Evolutionary conservation across 2,113 vertebrate genomes (phyloP).

Genomic region (Xyliphius kryptos): DNA sequence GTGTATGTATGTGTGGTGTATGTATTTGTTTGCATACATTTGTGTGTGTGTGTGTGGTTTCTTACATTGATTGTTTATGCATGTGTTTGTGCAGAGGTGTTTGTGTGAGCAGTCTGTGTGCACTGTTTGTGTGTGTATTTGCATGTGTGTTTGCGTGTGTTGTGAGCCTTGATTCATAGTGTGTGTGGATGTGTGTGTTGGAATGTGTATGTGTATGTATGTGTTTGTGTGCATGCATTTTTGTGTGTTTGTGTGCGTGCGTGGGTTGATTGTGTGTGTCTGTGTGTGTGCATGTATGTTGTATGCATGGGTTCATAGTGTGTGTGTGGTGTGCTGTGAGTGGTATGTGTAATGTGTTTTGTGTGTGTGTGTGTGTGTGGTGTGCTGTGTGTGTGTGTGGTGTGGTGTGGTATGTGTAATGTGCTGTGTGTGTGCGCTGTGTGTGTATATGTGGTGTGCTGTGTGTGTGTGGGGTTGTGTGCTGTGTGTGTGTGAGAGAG

Average conservation of each 20-base stretch:
- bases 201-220: not conserved
- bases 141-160: constrained; percentile 16
- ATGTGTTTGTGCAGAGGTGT: not conserved
- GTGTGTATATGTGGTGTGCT: not conserved
- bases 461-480: not conserved
- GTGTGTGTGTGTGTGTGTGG: not conserved
- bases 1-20: not conserved
- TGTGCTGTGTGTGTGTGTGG: constrained; percentile 6
- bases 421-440: constrained; percentile 1
- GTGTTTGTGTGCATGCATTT: constrained; percentile 21
- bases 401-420: constrained; percentile 1
- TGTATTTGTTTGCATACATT: too few species aligned
- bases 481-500: not conserved
- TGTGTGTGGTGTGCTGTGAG: too few species aligned
- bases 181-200: constrained; percentile 10
- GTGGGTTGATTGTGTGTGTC: constrained; percentile 10
- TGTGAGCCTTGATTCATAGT: too few species aligned
- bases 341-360: too few species aligned
- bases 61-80: constrained; percentile 5
- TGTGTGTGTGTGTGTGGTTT: constrained; percentile 22
- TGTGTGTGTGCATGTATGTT: not conserved
- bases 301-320: too few species aligned
- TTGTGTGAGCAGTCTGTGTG: not conserved
- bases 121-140: constrained; percentile 10
- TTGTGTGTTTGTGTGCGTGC: constrained; percentile 12